Conservation (phyloP, 2,113 vertebrate genomes). For the Nematolebias whitei region DNA sequence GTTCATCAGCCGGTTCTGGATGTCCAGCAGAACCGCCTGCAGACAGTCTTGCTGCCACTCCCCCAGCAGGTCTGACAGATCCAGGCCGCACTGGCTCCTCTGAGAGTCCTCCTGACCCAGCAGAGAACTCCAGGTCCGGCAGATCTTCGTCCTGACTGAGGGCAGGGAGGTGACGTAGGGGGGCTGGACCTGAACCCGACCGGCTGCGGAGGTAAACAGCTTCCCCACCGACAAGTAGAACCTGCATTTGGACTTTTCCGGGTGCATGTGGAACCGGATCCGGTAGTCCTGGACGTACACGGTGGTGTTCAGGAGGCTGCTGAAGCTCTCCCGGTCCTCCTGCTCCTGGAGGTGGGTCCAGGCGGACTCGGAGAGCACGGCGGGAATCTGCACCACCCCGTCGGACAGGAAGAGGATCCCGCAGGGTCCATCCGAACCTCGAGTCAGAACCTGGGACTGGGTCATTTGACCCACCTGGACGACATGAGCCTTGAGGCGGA, state of each 20-base stretch:
- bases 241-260: constrained; percentile 29
- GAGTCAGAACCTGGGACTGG: constrained; percentile 46
- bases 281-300: constrained; percentile 43
- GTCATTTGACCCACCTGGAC: constrained; percentile 50
- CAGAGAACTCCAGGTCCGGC: constrained; percentile 37
- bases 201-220: constrained; percentile 19
- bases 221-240: constrained; percentile 57
- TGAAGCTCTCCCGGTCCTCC: constrained; percentile 57
- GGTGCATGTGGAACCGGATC: constrained; percentile 51
- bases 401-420: constrained; percentile 68
- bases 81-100: constrained; percentile 21
- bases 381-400: constrained; percentile 58
- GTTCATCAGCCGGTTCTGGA: constrained; percentile 14
- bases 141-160: constrained; percentile 51
- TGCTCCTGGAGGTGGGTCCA: constrained; percentile 62
- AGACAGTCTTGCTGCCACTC: constrained; percentile 59
- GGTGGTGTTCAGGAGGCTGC: constrained; percentile 49
- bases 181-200: constrained; percentile 5
- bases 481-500: constrained; percentile 58
- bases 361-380: constrained; percentile 54
- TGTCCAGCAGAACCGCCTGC: constrained; percentile 32
- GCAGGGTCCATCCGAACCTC: not conserved
- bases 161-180: constrained; percentile 44
- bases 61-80: constrained; percentile 56
- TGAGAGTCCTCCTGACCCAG: constrained; percentile 28